Base-by-base conservation (phyloP, 2,113 vertebrate genomes). In the Apteryx mantelli region DNA sequence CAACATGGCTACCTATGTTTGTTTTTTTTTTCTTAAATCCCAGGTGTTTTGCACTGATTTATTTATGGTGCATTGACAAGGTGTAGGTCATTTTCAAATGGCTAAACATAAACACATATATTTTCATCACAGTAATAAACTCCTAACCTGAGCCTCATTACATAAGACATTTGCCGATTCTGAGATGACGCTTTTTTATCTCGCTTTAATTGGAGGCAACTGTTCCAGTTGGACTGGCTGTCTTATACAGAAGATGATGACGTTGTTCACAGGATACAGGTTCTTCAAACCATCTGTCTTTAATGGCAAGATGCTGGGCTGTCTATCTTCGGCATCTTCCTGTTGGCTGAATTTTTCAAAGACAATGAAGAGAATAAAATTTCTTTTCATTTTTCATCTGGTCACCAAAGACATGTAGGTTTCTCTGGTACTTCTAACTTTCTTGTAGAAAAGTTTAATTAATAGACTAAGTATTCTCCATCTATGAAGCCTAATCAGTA, bases 151-250 rank as follows among this genome's bases (percentile, higher is more conserved):
- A 77, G n/a, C 14, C 55, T 86, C 11, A 11, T 61, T 81, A 78
- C 71, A 83, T 53, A 66, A 91, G 79, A 30, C 58, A 55, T 86
- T 94, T 89, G 32, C 55, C 3, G 3, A 21, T 80, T 2, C 12
- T 63, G 58, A 85, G 56, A 58, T 69, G 70, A 38, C 81, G 56
- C n/a, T 91, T 81, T 80, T 77, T 82, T 63, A n/a, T 79, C 50
- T 70, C 76, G 11, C 46, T 94, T 88, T 86, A 95, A 91, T 75
- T 94, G 95, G 56, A 92, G 52, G 25, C 68, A 95, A 95, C 81
- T 68, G 42, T 68, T 96, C 95, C 94, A 95, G 87, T 85, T 96
- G 94, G 82, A 90, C 85, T 78, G 71, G 11, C 32, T 97, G 64
- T 66, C 42, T 88, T 71, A 74, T 25, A 26, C 60, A 81, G 64